Conservation (phyloP, 2,797 vertebrate genomes). For the Gephyroberyx darwinii region DNA sequence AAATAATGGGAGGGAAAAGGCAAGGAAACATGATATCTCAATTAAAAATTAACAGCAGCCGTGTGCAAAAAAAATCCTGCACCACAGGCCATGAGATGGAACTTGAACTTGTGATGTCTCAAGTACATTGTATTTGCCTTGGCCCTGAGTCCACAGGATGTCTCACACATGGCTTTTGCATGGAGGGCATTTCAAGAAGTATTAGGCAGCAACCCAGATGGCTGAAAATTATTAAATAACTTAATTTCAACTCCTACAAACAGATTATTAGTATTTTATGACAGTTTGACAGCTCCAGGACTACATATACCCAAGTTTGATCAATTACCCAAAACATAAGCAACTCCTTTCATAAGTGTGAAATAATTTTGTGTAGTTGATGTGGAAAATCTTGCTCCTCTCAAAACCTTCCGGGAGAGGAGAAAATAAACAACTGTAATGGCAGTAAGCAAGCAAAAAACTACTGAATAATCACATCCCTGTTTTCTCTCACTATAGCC, state of each 20-base stretch:
- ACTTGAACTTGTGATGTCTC: not conserved
- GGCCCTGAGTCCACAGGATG: not conserved
- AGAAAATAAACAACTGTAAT: not conserved
- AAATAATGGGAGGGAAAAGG: not conserved
- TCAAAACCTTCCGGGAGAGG: not conserved
- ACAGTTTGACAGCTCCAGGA: not conserved
- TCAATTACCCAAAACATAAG: not conserved
- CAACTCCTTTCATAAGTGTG: not conserved
- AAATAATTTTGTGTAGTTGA: not conserved
- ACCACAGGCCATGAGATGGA: not conserved
- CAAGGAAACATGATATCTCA: too few species aligned
- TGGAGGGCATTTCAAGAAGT: conserved; percentile 1
- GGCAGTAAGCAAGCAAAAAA: not conserved
- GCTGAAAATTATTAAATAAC: not conserved
- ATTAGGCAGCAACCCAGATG: not conserved
- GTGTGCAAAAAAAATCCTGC: too few species aligned
- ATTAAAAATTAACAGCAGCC: not conserved
- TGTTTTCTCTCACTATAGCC: not conserved
- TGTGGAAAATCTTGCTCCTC: not conserved
- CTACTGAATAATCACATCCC: conserved; percentile 1
- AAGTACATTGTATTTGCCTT: not conserved
- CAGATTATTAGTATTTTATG: not conserved
- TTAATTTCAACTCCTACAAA: not conserved
- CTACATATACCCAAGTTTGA: not conserved
- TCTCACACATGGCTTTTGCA: not conserved